A percentile compares a stretch with the other conserved stretches of the same genome.
Evolutionary conservation across 2,113 vertebrate genomes (phyloP).

Genomic region (Phalacrocorax carbo): DNA sequence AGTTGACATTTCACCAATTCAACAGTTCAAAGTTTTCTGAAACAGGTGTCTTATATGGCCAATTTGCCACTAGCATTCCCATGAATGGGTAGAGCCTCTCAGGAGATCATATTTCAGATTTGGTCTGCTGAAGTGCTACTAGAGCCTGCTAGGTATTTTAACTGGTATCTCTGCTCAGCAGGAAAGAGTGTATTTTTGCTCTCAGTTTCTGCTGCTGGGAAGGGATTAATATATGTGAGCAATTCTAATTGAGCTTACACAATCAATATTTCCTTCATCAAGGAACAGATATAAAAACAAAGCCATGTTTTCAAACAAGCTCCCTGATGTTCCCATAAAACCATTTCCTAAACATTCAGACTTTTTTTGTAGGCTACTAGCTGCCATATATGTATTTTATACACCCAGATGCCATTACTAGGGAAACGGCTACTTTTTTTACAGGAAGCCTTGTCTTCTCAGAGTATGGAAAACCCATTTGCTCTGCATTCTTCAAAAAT

Average conservation of each 20-base stretch:
- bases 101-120: neutral
- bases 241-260: neutral
- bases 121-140: neutral
- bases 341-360: neutral
- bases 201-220: neutral
- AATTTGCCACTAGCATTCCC: neutral
- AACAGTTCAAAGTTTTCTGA: neutral
- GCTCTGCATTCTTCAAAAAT: neutral
- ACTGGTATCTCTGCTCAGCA: neutral
- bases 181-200: neutral
- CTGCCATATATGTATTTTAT: neutral
- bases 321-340: neutral
- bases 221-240: neutral
- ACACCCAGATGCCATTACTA: neutral
- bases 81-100: neutral
- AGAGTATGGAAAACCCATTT: neutral
- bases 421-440: neutral
- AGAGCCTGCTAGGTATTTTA: neutral
- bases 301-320: neutral
- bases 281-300: neutral
- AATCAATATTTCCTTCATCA: neutral
- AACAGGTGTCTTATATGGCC: neutral
- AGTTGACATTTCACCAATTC: neutral
- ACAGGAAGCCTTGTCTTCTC: neutral
- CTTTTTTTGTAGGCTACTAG: neutral